phyloP scores from a whole-genome alignment of 2,113 vertebrate species.

The Hemicordylus capensis region DNA sequence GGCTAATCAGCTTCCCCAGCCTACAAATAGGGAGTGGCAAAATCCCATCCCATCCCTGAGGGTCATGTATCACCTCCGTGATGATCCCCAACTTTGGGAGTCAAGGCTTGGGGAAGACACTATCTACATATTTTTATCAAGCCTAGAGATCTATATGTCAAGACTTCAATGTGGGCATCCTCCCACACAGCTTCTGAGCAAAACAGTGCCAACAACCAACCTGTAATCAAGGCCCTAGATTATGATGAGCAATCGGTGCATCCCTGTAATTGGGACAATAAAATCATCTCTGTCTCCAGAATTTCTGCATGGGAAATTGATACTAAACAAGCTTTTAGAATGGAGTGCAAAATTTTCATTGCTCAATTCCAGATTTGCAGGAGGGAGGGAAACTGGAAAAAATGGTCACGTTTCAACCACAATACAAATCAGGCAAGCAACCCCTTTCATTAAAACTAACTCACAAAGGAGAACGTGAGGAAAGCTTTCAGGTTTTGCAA shows the following conservation, averaged over 20 bases:
- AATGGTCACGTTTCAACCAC: neutral
- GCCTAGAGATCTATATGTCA: neutral
- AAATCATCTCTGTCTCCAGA: neutral
- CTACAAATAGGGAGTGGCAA: neutral
- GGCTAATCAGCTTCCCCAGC: neutral
- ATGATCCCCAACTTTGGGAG: neutral
- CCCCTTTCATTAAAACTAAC: neutral
- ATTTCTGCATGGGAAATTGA: neutral
- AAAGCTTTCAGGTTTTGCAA: neutral
- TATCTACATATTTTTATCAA: neutral
- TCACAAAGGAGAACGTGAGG: neutral
- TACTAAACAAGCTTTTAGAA: neutral
- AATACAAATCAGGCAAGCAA: neutral
- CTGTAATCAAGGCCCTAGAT: neutral
- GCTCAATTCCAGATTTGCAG: neutral
- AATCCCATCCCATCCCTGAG: neutral
- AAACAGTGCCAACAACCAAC: rapidly evolving
- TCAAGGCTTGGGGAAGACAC: neutral
- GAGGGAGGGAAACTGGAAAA: neutral
- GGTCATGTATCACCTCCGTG: neutral
- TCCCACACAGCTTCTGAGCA: rapidly evolving
- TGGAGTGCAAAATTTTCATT: neutral
- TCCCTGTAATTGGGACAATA: neutral
- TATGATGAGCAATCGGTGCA: neutral
- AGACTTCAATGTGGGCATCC: neutral